Base-by-base conservation (phyloP, 2,113 vertebrate genomes). In the Pachyramphus minor region DNA sequence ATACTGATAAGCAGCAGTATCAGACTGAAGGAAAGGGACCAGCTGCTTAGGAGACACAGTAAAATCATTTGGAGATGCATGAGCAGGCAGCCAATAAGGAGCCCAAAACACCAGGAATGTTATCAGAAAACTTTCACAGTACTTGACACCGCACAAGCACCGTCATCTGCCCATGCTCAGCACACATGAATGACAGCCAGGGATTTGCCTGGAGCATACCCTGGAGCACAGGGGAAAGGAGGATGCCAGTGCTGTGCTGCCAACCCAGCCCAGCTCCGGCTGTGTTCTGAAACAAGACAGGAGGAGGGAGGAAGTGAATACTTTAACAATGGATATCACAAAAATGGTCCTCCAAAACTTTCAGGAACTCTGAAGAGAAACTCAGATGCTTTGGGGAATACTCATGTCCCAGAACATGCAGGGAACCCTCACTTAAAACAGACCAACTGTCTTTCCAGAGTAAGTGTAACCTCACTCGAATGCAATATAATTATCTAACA, bases 371-470 rank as follows among this genome's bases (percentile, higher is more conserved):
- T 55, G 44, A 81, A 52, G 22, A 60, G 67, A 80, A 56, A 33
- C 8, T 90, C 31, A 60, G 28, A 67, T 24, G 13, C 9, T 7
- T 1, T 44, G 42, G 14, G 67, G 28, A 72, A 39, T 35, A n/a
- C 3, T 37, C 41, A 8, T 21, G 22, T 5, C 33, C 58, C 42
- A 52, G 41, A 60, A 74, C 13, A 19, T 0, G 0, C 4, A 58
- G 39, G 22, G 41, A 77, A 45, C n/a, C 35, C 30, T 42, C 30
- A 45, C 7, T 69, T 73, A 8, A 25, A 64, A 69, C 15, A 80
- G 37, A 52, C 7, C 21, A 86, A 2, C 12, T 25, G 1, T 1
- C 17, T 23, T 72, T 78, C 56, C 71, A 87, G 60, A 74, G 39
- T 12, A 60, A 35, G 12, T 71, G 17, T 14, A 52, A n/a, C 35